Percentiles rank a stretch among this genome's conserved stretches.
These are phyloP conservation scores for Ciona savignyi DNA, from an alignment of 23 tunicate species.

Conservation along the genomic window DNA sequence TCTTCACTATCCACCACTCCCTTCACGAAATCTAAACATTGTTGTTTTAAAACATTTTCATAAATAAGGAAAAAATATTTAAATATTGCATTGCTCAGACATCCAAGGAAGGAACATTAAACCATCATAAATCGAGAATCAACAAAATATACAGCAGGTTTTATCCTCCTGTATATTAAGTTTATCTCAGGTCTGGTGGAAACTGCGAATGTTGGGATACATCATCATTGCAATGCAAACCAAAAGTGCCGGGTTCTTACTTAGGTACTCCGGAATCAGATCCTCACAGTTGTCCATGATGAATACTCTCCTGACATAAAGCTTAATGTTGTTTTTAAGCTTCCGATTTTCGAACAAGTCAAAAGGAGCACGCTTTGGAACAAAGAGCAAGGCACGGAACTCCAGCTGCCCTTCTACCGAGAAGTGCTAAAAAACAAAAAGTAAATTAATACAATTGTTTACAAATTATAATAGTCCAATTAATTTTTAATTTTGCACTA, in stretches of 20 bases:
- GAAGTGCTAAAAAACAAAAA: constrained; percentile 65
- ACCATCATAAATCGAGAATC: constrained; percentile 48
- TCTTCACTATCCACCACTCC: constrained; percentile 99
- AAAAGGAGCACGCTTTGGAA: constrained; percentile 96
- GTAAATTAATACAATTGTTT: neutral
- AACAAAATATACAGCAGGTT: constrained; percentile 3
- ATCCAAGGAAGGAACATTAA: constrained; percentile 67
- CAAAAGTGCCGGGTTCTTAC: constrained; percentile 24
- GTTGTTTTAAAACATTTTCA: neutral
- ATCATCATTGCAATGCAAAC: constrained; percentile 52
- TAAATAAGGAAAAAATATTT: neutral
- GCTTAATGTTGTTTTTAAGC: constrained; percentile 90
- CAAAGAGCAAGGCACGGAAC: constrained; percentile 82
- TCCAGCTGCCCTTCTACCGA: constrained; percentile 97
- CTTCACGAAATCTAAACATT: constrained; percentile 74
- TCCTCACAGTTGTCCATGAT: constrained; percentile 99
- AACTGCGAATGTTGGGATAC: constrained; percentile 78
- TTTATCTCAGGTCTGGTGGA: constrained; percentile 56
- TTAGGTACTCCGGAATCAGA: constrained; percentile 90
- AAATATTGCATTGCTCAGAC: constrained; percentile 36
- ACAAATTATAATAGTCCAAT: too few relatives aligned
- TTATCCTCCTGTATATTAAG: neutral
- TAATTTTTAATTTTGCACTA: too few relatives aligned
- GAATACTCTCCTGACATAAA: constrained; percentile 93
- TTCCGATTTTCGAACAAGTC: constrained; percentile 93